Base-by-base conservation (phyloP, 1,140 invertebrate species). In the Cotesia glomerata region DNA sequence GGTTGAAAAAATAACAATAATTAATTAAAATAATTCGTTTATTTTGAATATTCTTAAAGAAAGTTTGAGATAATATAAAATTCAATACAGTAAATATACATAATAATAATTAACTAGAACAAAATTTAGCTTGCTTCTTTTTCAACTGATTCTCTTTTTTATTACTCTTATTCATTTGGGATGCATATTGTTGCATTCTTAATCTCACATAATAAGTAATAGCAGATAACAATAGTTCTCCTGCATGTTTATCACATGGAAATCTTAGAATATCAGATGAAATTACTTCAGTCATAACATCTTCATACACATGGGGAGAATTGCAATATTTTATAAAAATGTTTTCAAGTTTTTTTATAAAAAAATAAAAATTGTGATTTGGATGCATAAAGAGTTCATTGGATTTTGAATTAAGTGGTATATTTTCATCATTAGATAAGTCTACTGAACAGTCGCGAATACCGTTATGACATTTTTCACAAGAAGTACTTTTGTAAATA, bases 321-420 rank as follows among this genome's bases (percentile, higher is more conserved):
- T 58, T 16, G 52, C 70, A 65, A 65, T 67, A 34, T 67, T 66
- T 72, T 45, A 32, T 49, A 13, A 72, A 72, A 18, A 61, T 14
- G 45, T 61, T 8, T 66, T 67, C 64, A 52, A 67, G 4, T 56
- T 61, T 39, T 49, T 61, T 39, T 18, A 72, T 59, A 51, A 73
- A 34, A 26, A 34, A 14, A 51, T 51, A 58, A 34, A 61, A 58
- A 54, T 35, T 32, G 36, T 18, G 58, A 62, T 63, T 75, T 59
- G 51, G 69, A 65, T 69, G 54, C 1, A 69, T 16, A 11, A 75
- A 72, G 51, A 56, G 69, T 54, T 58, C 67, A 61, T 36, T 52
- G 35, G 35, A 68, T 39, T 59, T 62, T 56, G 63, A 70, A 62
- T 56, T 72, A 39, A 39, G 4, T 39, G 4, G 4, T 59, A 32